Percentiles rank a stretch among this genome's conserved stretches.
Evolutionary conservation across 2,113 vertebrate genomes (phyloP).

Genomic region (Pseudolaguvia tuberculata): DNA sequence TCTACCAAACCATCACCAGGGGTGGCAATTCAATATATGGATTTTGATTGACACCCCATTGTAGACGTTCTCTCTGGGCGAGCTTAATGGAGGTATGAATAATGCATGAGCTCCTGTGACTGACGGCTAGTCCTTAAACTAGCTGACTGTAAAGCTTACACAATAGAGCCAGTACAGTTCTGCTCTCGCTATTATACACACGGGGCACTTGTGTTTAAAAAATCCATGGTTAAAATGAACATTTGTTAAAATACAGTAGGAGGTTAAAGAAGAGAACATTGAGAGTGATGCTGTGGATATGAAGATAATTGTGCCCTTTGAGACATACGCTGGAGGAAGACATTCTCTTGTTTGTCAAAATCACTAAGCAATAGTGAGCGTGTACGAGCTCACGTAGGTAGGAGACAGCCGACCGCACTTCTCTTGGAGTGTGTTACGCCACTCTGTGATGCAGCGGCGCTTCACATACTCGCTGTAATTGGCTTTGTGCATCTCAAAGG

Average conservation of each 20-base stretch:
- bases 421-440: background rate
- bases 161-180: background rate
- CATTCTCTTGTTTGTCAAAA: background rate
- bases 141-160: background rate
- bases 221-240: background rate
- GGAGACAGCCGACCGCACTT: background rate
- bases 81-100: slow-evolving; percentile 46
- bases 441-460: background rate
- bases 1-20: slow-evolving; percentile 10
- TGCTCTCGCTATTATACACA: background rate
- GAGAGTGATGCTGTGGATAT: background rate
- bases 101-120: slow-evolving; percentile 40
- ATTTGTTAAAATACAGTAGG: background rate
- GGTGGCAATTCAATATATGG: slow-evolving; percentile 35
- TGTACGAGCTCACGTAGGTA: background rate
- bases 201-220: background rate
- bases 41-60: slow-evolving; percentile 41
- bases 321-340: background rate
- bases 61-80: slow-evolving; percentile 8
- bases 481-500: background rate
- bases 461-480: background rate
- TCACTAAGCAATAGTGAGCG: background rate
- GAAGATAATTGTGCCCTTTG: background rate
- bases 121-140: background rate
- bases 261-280: slow-evolving; percentile 9